Evolutionary conservation across 30 jellyfish, hydroid and myxozoan species (phyloP), one percentile per base, ranked within the genome.

Genomic region (Aurelia sp.): DNA sequence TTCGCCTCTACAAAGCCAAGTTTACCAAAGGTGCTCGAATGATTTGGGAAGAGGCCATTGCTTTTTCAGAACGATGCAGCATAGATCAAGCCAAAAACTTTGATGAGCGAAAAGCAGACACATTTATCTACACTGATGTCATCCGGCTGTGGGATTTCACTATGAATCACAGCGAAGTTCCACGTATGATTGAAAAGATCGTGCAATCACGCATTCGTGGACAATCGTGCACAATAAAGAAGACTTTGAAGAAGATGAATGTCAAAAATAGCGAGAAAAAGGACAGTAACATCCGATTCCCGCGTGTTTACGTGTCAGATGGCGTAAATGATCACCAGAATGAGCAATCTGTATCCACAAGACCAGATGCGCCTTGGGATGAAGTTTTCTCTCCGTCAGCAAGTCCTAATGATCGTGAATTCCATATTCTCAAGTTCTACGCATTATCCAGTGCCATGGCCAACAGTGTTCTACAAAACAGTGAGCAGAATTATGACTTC

Each of bases 61-160:
- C 94, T 13, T 92, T 92, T 71, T 92, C 98, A 40, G 97, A 80
- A 59, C 67, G 98, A 16, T 74, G 92, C 58, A 71, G 89, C 47
- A 40, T 60, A 11, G 76, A 33, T 17, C 31, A 76, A 66, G 59
- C 82, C 5, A 67, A n/a, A 27, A 30, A 18, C n/a, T 31, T 66
- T 18, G 91, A 77, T 1, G 52, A 17, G 20, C 30, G 52, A 4
- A 33, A 76, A 11, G 86, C 66, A 13, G 81, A 65, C 48, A 62
- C 58, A 15, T 37, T 71, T 35, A 73, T 92, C 63, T 92, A 92
- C 90, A 73, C 79, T 11, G 94, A 87, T 52, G 89, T 71, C 68
- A 92, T 92, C 62, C 87, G 96, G 57, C 60, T 92, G 22, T 92
- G 98, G 98, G 81, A 92, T 71, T 76, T 92, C 62, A 84, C 92